phyloP scores from a whole-genome alignment of 2,113 vertebrate genomes.

The Delphinapterus leucas region DNA sequence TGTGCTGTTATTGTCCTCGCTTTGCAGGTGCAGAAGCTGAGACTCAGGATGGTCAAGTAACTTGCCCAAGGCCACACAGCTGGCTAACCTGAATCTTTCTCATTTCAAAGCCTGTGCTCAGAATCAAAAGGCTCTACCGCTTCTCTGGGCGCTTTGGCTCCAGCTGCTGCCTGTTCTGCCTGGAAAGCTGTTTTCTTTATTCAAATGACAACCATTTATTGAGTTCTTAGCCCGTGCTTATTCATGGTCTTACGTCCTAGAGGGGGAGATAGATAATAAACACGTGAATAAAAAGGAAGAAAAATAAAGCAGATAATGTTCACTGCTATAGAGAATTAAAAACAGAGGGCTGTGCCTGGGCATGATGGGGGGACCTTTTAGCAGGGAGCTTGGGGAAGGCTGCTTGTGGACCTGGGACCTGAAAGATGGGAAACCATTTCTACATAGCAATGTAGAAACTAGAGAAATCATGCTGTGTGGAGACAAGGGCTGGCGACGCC shows the following conservation, averaged over 20 bases:
- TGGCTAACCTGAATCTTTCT: neutral
- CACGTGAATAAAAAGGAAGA: neutral
- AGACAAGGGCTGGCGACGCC: neutral
- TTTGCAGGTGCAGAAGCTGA: neutral
- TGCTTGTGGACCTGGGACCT: neutral
- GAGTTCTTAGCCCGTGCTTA: neutral
- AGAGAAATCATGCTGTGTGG: neutral
- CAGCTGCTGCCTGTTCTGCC: neutral
- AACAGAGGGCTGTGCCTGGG: neutral
- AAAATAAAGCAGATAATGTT: neutral
- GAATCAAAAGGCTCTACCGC: neutral
- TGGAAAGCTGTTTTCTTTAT: slow-evolving; percentile 2
- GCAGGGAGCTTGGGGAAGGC: neutral
- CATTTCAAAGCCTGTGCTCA: neutral
- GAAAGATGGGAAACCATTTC: neutral
- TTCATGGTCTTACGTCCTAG: neutral
- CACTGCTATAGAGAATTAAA: neutral
- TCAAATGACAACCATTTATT: neutral
- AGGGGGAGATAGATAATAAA: neutral
- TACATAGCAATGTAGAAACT: neutral
- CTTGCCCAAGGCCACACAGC: neutral
- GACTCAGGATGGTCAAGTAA: neutral
- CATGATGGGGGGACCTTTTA: too few relatives aligned
- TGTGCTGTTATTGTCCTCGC: accelerated
- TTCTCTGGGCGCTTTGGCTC: neutral